Evolutionary conservation across 2,797 vertebrate species (phyloP), one percentile per base, ranked within the genome.

Genomic region (Trachops cirrhosus): DNA sequence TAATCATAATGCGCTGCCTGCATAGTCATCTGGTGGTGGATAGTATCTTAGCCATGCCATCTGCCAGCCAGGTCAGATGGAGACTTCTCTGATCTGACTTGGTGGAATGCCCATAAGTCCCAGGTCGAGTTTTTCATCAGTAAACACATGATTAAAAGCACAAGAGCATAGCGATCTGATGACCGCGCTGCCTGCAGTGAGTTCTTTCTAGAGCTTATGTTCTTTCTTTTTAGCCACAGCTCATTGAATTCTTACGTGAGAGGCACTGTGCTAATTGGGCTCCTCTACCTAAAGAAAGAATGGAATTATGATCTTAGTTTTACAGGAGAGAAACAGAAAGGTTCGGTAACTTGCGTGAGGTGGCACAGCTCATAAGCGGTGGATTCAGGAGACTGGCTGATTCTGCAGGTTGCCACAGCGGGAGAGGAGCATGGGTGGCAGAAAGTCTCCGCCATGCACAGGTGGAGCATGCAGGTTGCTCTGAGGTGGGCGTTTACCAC

Each of bases 21-120:
- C 19, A 9, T 18, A 16, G 77, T 18, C 41, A 29, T 34, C 84
- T 22, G 24, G 90, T 91, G 95, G 89, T 52, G 71, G 93, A 70
- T 73, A 1, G 48, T n/a, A 1, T 79, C 97, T 44, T 11, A 57
- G 14, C 62, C 26, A 0, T 21, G 26, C 70, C 92, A 39, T 75
- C 90, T 97, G 80, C 62, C 0, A 0, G 80, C 62, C 0, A 0
- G 68, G 86, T 86, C 92, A 68, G 67, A 74, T 34, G 0, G 0
- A 75, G 79, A 67, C 50, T 71, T 9, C 85, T 39, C 29, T 37
- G 37, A 39, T 46, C 74, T 24, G 59, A 84, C 15, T 67, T 24
- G 54, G 52, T 24, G 41, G 68, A 39, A 41, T 32, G 26, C 68
- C 52, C 21, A 24, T 26, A 9, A 15, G 52, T 12, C 68, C 86